phyloP scores from a whole-genome alignment of 2,797 vertebrate species.

The Sebastiscus albofasciatus region DNA sequence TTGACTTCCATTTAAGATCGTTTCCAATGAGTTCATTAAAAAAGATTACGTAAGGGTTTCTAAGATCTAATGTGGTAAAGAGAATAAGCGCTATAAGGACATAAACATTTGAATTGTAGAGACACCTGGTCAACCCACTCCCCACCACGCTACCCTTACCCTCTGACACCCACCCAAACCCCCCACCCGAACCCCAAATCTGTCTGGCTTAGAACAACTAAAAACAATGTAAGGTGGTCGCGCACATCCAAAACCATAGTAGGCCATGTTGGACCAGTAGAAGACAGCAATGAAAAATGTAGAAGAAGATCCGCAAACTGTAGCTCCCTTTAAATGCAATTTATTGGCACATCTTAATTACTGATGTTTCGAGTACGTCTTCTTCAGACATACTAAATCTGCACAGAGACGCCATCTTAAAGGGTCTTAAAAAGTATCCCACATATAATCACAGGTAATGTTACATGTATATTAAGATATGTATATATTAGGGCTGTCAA shows the following conservation, averaged over 20 bases:
- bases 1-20: slow-evolving; percentile 26
- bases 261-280: too few relatives aligned
- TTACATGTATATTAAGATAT: too few relatives aligned
- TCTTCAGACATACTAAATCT: too few relatives aligned
- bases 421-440: too few relatives aligned
- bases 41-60: slow-evolving; percentile 53
- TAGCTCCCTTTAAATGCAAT: too few relatives aligned
- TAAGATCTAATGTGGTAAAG: slow-evolving; percentile 58
- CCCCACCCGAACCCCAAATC: slow-evolving; percentile 48
- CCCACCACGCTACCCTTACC: slow-evolving; percentile 38
- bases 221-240: slow-evolving; percentile 23
- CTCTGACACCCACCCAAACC: slow-evolving; percentile 26
- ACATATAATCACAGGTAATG: too few relatives aligned
- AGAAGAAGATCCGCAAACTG: rapidly evolving
- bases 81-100: slow-evolving; percentile 65
- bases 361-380: too few relatives aligned
- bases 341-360: too few relatives aligned
- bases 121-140: slow-evolving; percentile 59
- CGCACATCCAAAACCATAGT: too few relatives aligned
- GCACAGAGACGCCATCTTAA: too few relatives aligned
- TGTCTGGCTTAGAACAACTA: slow-evolving; percentile 62
- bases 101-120: slow-evolving; percentile 70
- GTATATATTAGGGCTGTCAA: too few relatives aligned
- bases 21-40: slow-evolving; percentile 50
- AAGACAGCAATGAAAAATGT: too few relatives aligned